These are phyloP conservation scores for Rhincodon typus DNA, from an alignment of 2,797 vertebrate species.

Conservation along the genomic window DNA sequence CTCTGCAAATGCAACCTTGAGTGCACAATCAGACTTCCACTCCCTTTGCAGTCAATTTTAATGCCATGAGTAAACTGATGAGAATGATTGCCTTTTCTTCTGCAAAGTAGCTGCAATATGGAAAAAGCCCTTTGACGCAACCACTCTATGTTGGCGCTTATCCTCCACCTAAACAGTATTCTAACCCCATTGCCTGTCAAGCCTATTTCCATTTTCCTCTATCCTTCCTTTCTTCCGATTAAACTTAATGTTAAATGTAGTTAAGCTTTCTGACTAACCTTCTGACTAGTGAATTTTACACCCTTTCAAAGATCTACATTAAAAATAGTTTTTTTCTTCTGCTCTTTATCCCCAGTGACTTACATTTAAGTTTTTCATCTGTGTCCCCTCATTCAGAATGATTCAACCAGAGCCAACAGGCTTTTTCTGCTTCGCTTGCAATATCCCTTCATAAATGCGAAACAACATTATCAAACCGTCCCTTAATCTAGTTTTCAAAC, in stretches of 20 bases:
- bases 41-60: not conserved
- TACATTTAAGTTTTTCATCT: not conserved
- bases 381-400: not conserved
- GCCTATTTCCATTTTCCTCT: not conserved
- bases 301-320: not conserved
- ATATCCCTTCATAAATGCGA: not conserved
- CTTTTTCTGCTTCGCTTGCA: not conserved
- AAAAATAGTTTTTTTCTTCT: not conserved
- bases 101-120: not conserved
- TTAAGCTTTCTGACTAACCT: not conserved
- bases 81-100: not conserved
- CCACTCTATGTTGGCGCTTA: not conserved
- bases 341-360: not conserved
- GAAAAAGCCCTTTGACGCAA: not conserved
- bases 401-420: not conserved
- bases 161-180: not conserved
- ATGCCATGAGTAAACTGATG: not conserved
- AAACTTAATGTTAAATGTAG: not conserved
- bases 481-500: not conserved
- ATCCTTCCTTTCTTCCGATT: not conserved
- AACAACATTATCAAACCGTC: not conserved
- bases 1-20: not conserved
- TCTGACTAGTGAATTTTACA: not conserved
- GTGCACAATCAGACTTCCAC: not conserved
- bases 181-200: not conserved